Percentiles rank a stretch among this genome's conserved stretches.
These are phyloP conservation scores for Dunckerocampus dactyliophorus DNA, from an alignment of 2,113 vertebrate species.

Conservation along the genomic window DNA sequence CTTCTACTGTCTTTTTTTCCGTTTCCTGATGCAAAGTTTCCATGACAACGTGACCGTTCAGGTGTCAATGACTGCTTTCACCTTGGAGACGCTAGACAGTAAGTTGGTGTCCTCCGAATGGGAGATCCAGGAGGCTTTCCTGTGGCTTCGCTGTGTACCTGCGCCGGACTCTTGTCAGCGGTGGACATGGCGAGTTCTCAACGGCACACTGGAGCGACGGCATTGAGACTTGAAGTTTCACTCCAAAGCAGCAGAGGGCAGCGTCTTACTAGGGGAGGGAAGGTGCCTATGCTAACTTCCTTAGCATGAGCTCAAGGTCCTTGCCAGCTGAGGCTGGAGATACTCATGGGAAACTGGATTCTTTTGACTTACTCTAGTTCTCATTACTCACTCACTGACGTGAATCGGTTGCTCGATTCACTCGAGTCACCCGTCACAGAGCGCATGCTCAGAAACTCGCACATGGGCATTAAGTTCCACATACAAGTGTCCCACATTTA, in stretches of 20 bases:
- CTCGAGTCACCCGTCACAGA: too few species aligned
- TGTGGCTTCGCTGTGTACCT: constrained; percentile 83
- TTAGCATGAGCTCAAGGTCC: not conserved
- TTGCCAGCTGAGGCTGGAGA: not conserved
- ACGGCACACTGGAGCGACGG: constrained; percentile 77
- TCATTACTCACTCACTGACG: too few species aligned
- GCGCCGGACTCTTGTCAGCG: constrained; percentile 78
- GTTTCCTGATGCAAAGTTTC: too few species aligned
- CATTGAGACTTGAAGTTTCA: constrained; percentile 31
- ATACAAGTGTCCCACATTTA: too few species aligned
- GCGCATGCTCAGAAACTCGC: too few species aligned
- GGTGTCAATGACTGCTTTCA: constrained; percentile 84
- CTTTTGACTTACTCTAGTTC: too few species aligned
- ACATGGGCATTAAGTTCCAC: too few species aligned
- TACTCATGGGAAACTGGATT: not conserved
- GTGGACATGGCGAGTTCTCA: constrained; percentile 87
- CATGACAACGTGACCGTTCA: constrained; percentile 38
- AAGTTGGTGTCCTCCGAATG: constrained; percentile 76
- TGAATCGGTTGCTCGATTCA: too few species aligned
- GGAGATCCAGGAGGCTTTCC: constrained; percentile 79
- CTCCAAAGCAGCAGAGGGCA: not conserved
- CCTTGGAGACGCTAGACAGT: constrained; percentile 86
- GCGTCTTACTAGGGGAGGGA: not conserved
- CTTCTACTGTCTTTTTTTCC: too few species aligned
- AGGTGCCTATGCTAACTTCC: not conserved